Base-by-base conservation (phyloP, 2,888 invertebrate species). In the Tyria jacobaeae region DNA sequence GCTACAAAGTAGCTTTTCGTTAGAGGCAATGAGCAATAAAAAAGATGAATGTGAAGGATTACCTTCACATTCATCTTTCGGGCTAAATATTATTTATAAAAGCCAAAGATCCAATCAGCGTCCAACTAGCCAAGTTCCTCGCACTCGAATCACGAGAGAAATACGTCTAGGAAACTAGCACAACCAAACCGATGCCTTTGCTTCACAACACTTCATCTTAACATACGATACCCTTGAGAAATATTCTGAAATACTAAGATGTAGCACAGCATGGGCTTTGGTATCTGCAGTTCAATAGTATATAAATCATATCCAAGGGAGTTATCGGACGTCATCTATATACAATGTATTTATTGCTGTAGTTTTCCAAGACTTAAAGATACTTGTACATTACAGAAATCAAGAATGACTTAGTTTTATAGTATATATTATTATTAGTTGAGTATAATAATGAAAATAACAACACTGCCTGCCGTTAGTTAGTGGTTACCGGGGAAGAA, bases 271-370 rank as follows among this genome's bases (percentile, higher is more conserved):
- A 66, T 76, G 65, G 65, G 48, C 57, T 64, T 60, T 75, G 71
- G 66, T 76, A 75, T 75, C 76, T 73, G 69, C 60, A 71, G 41
- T 57, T 63, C 64, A 61, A 70, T 71, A 65, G 31, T 67, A 62
- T 62, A 77, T 75, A 77, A 73, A 77, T 77, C 77, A 77, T 75
- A 77, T 69, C 66, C 71, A 73, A 51, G 63, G 54, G 68, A 68
- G 62, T 68, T 76, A 76, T 73, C 75, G 59, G 65, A 68, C 72
- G 50, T 60, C 52, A 62, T 57, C 66, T n/a, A 76, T 73, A 70
- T 69, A 68, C 67, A 56, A 66, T 71, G 37, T 67, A 75, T 76
- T 76, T 75, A 75, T 75, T 68, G 64, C 72, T 52, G 39, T 61
- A 73, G 64, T 71, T 21, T 68, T 55, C 60, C 60, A 56, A 27